Percentiles rank a stretch among this genome's conserved stretches.
Evolutionary conservation across 1,140 invertebrate species (phyloP).

Genomic region (Drepana arcuata): DNA sequence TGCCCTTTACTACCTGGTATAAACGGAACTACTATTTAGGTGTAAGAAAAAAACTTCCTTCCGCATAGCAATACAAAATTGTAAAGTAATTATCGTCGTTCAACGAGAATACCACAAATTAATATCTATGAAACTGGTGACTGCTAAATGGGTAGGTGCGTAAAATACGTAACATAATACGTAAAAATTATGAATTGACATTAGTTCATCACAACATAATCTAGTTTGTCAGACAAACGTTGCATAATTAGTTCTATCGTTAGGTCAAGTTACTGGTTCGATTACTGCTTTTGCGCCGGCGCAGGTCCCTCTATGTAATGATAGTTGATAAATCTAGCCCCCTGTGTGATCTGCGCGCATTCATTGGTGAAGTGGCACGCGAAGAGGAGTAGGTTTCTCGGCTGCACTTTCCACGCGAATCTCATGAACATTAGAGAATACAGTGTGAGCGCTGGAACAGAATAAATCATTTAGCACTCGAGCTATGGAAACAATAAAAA

Average conservation of each 20-base stretch:
- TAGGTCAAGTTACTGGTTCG: neutral
- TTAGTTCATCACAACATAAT: neutral
- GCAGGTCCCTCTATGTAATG: constrained; percentile 66
- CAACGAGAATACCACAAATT: too few species aligned
- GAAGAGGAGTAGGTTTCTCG: constrained; percentile 94
- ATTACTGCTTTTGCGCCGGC: constrained; percentile 5
- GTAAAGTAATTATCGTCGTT: too few species aligned
- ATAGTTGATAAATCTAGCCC: constrained; percentile 81
- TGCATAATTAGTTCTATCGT: neutral
- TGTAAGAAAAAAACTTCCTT: neutral
- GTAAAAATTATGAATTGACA: neutral
- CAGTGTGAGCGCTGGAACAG: constrained; percentile 87
- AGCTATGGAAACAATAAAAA: too few species aligned
- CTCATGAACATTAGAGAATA: constrained; percentile 98
- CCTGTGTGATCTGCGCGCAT: constrained; percentile 91
- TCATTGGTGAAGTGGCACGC: constrained; percentile 97
- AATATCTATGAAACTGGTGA: too few species aligned
- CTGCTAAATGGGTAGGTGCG: too few species aligned
- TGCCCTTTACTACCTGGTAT: neutral
- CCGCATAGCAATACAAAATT: neutral
- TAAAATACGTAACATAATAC: too few species aligned
- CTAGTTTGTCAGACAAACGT: neutral
- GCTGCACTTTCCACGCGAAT: constrained; percentile 96
- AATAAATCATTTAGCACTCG: too few species aligned
- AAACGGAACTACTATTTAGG: neutral